Base-by-base conservation (phyloP, 2,797 vertebrate genomes). In the Sus cebifrons region DNA sequence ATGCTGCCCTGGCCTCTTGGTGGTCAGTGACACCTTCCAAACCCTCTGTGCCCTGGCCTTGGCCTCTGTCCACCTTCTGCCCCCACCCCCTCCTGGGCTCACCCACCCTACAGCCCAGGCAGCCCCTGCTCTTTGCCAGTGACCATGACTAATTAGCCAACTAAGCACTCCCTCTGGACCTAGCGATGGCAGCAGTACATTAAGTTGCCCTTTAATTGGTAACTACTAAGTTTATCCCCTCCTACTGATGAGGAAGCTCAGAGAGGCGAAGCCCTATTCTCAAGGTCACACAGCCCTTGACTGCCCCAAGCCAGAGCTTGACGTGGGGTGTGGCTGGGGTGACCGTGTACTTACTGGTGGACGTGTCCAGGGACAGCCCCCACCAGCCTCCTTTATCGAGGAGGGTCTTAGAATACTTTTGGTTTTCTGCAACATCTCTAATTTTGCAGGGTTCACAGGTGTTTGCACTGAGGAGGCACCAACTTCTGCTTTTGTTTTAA, bases 1-100 rank as follows among this genome's bases (percentile, higher is more conserved):
- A 12, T 0, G 2, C 0, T 1, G n/a, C 8, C 0, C 16, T 17
- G 64, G 56, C 36, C 18, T 52, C 36, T 16, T 3, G 13, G 29
- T 3, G 74, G 9, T 54, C 64, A 56, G 29, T 1, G 27, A 65
- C 32, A 36, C 3, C 14, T 14, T 54, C 13, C 10, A 36, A 23
- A 8, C 13, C 36, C n/a, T 29, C 49, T 13, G 6, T 3, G 14
- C 27, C 21, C 15, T 49, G 1, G 3, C 36, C 49, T 62, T 23
- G 32, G n/a, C 20, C 62, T 64, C 29, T 13, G 54, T 9, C 70
- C 36, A 36, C 6, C 15, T 40, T 27, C 11, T 3, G 5, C 65
- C 18, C 17, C 3, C 1, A 0, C 16, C 78, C 12, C 7, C 7
- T 8, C 20, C 36, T 18, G 27, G 3, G 2, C 40, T 29, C 0